Base-by-base conservation (phyloP, 64 coral and sea anemone genomes). In the Anthopleura sola region DNA sequence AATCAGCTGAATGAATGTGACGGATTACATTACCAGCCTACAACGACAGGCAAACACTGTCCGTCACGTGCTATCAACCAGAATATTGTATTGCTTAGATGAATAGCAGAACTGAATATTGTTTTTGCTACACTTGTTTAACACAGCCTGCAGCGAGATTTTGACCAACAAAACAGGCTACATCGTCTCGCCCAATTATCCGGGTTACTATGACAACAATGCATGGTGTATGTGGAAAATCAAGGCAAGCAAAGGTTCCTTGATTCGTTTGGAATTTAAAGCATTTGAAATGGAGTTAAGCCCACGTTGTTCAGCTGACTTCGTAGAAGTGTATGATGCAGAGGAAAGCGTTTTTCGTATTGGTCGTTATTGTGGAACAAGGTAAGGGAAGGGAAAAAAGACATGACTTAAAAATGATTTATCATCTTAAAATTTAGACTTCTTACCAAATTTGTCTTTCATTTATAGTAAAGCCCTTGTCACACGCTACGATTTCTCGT, bases 121-220 rank as follows among this genome's bases (percentile, higher is more conserved):
- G 11, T 48, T 48, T 48, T 48, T 29, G 28, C 18, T 86, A 76
- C 85, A 29, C 86, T 75, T 58, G 49, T 29, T 49, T 36, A 81
- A 68, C 38, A 32, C 11, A 48, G 46, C 46, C 11, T 48, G 46
- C 46, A 48, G 11, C 46, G 46, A 3, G 46, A 48, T 48, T 14
- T 15, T 91, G 32, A 82, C 23, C 8, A 79, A 26, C 29, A 60
- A 49, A 19, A 21, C 57, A 18, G 89, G 89, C 37, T 86, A 48
- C 24, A 91, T 91, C 28, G 56, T 79, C 16, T 91, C 89, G 19
- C 89, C 89, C 0, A 66, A 66, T 53, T 62, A 91, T 82, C 89
- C 89, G 5, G 84, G 89, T 49, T 91, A 91, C 40, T 91, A 86
- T 37, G 49, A 38, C 38, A 86, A 91, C n/a, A n/a, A n/a, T n/a